Evolutionary conservation across 2,797 vertebrate species (phyloP).

Genomic region (Gastrophryne carolinensis): DNA sequence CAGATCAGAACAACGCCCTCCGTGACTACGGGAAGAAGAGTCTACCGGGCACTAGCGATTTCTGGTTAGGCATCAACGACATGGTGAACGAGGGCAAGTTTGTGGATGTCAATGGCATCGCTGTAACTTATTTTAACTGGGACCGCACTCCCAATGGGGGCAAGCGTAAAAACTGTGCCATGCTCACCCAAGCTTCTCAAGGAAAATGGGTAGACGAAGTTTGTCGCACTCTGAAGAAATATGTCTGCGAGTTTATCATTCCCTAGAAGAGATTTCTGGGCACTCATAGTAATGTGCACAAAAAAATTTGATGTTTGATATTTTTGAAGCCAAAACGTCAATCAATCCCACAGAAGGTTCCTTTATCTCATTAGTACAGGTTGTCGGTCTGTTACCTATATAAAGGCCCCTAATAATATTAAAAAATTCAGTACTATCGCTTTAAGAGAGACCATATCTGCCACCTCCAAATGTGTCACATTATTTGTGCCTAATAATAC

Average conservation of each 20-base stretch:
- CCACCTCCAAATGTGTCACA: no score
- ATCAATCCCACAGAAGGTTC: no score
- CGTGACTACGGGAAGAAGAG: conserved; percentile 85
- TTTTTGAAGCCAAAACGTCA: no score
- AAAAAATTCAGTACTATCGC: no score
- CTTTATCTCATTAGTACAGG: no score
- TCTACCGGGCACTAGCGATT: conserved; percentile 74
- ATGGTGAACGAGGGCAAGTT: conserved; percentile 90
- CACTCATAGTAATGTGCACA: not conserved
- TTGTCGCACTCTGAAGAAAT: conserved; percentile 87
- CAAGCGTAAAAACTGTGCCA: conserved; percentile 87
- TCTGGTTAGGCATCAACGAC: conserved; percentile 94
- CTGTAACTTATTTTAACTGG: conserved; percentile 87
- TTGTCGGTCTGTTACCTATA: no score
- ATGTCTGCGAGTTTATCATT: conserved; percentile 92
- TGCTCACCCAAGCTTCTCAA: conserved; percentile 80
- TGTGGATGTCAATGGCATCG: conserved; percentile 87
- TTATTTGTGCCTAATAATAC: no score
- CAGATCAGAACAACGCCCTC: conserved; percentile 79
- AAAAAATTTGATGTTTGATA: not conserved
- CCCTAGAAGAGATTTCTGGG: conserved; percentile 65
- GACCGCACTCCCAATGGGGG: conserved; percentile 86
- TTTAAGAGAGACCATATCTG: no score
- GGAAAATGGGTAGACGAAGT: conserved; percentile 92
- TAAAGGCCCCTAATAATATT: no score